Percentiles rank a stretch among this genome's conserved stretches.
phyloP scores from a whole-genome alignment of 2,888 invertebrate genomes.

The Gryllus longicercus region DNA sequence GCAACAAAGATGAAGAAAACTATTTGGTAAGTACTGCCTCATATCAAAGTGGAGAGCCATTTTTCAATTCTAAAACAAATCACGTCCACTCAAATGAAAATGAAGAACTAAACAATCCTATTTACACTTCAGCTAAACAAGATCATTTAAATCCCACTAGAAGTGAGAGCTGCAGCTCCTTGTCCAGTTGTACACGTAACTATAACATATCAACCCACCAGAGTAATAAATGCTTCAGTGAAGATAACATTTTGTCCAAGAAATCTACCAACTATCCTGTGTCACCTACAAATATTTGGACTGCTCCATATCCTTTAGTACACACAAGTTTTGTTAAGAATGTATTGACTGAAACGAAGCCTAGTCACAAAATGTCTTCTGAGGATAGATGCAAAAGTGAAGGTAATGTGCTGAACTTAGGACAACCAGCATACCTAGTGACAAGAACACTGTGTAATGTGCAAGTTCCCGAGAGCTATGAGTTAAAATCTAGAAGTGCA shows the following conservation, averaged over 20 bases:
- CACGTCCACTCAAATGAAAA: not conserved
- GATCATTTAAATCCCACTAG: not conserved
- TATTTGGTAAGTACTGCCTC: not conserved
- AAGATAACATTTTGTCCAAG: not conserved
- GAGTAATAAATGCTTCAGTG: not conserved
- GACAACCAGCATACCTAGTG: not conserved
- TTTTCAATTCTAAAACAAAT: not conserved
- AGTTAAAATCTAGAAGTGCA: not conserved
- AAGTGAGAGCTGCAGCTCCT: not conserved
- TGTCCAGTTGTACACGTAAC: not conserved
- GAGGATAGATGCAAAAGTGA: not conserved
- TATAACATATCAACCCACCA: not conserved
- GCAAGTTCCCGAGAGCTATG: not conserved
- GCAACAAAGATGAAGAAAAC: not conserved
- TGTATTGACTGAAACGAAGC: not conserved
- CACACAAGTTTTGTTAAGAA: not conserved
- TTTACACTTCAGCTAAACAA: slow-evolving; percentile 9
- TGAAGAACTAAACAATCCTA: slow-evolving; percentile 2
- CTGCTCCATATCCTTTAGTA: not conserved
- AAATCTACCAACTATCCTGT: not conserved
- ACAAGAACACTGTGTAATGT: not conserved
- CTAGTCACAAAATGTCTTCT: not conserved
- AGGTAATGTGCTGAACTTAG: not conserved
- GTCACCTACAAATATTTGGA: slow-evolving; percentile 17
- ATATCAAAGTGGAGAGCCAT: not conserved